Conservation (phyloP, 2,888 invertebrate genomes). For the Patella pellucida region DNA sequence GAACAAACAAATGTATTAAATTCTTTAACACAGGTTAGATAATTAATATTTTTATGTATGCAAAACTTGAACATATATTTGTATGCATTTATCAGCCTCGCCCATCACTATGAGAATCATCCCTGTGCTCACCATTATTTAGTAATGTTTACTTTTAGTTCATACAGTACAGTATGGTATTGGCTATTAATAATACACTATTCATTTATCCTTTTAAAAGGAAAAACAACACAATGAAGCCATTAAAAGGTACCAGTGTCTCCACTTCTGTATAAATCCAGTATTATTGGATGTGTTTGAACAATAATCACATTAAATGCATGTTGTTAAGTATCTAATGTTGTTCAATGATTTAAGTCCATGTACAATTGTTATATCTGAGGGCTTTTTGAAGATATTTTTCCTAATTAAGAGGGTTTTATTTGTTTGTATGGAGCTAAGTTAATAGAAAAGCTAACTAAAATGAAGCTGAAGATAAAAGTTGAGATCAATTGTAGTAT, state of each 20-base stretch:
- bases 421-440: slow-evolving; percentile 9
- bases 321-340: slow-evolving; percentile 10
- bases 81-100: too few relatives aligned
- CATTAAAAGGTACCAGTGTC: slow-evolving; percentile 10
- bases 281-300: slow-evolving; percentile 7
- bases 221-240: slow-evolving; percentile 5
- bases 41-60: too few relatives aligned
- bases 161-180: slow-evolving; percentile 10
- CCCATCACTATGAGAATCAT: too few relatives aligned
- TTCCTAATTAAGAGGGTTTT: slow-evolving; percentile 7
- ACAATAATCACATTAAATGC: slow-evolving; percentile 5
- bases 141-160: slow-evolving; percentile 6
- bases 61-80: too few relatives aligned
- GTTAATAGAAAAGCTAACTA: slow-evolving; percentile 10
- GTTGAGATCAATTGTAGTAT: slow-evolving; percentile 9
- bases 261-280: slow-evolving; percentile 1
- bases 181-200: slow-evolving; percentile 6
- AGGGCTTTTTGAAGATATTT: slow-evolving; percentile 1
- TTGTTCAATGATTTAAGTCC: slow-evolving; percentile 7
- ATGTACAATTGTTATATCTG: slow-evolving; percentile 6
- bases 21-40: too few relatives aligned
- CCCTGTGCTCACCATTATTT: too few relatives aligned
- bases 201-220: slow-evolving; percentile 10
- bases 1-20: too few relatives aligned
- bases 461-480: slow-evolving; percentile 5